Evolutionary conservation across 2,888 invertebrate genomes (phyloP), one percentile per base, ranked within the genome.

Genomic region (Dichetophora obliterata): DNA sequence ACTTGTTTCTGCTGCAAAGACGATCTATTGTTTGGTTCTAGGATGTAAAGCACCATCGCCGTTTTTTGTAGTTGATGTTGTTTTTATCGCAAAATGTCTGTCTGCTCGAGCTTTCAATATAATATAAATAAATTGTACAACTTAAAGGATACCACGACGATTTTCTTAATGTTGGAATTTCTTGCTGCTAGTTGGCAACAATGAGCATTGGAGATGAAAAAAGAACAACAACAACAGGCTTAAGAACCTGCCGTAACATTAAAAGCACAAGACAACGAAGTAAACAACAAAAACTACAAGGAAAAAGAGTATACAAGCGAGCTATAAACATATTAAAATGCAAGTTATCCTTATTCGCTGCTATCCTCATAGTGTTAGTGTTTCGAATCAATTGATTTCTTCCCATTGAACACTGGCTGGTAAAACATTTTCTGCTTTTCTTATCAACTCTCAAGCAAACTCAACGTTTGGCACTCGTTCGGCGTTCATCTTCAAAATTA

Each of bases 311-410:
- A 24, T 0, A 22, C 24, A 59, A 27, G 22, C 22, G 27, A 22
- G 57, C 57, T 19, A 71, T 19, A 57, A 54, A 63, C 19, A 61
- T 31, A 63, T 63, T 61, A 22, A 73, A 52, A 65, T 61, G 63
- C 73, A 73, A 63, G 73, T 73, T 57, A 71, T 19, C 22, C 71
- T 11, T 71, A 34, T 34, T 71, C 54, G 59, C 61, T 48, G 27
- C 63, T 31, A 4, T 34, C 50, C 63, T 50, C 73, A 31, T 63
- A 50, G 31, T 37, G n/a, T 66, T 37, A 37, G 37, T 22, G 5
- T 27, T 59, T 22, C 19, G 27, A 68, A 71, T 71, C 71, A 71
- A 71, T 71, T 71, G 71, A 43, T 57, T 71, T 71, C 24, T 22
- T 37, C 71, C 5, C 57, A 19, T 31, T 19, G 57, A 57, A 54